Evolutionary conservation across 35 echinoderm and acorn worm species (phyloP), one percentile per base, ranked within the genome.

Genomic region (Holothuria glaberrima): DNA sequence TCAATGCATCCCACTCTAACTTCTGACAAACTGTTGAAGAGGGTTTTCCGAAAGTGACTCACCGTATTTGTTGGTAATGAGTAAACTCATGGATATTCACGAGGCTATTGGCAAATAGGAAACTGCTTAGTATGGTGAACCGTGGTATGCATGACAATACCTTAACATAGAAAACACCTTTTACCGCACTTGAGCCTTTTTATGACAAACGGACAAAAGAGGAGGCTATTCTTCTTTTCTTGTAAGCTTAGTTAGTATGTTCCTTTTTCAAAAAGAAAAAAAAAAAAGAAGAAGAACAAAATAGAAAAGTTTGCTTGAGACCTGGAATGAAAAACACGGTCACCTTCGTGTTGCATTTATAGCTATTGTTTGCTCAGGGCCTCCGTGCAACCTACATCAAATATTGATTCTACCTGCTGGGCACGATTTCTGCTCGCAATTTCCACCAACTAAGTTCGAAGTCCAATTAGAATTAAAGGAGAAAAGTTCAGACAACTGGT

Each of bases 341-440:
- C 50, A 54, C 50, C 50, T 54, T 54, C 50, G 5, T 54, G 50
- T 54, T 54, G 71, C 44, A 75, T 41, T 75, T 41, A 75, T 36
- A 9, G 28, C 33, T 38, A 31, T 75, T 75, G 71, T 75, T 75
- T 75, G 33, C 71, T 35, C 44, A 41, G 71, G 71, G 71, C 71
- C 71, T 75, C 71, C 14, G 71, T n/a, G 44, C 33, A 38, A 3
- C 71, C 34, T 41, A 75, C 21, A 34, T 31, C 34, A 75, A 75
- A 75, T 75, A 75, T 75, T 75, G 71, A 75, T 41, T 75, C 44
- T 75, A n/a, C 29, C 71, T 75, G 71, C 32, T 38, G 71, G 71
- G 71, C 44, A 54, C 31, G 71, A 22, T 75, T 75, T 32, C 34
- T 75, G 32, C 33, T 41, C 14, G 28, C 71, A 22, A 75, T 75